These are phyloP conservation scores for Gastrophysa polygoni DNA, from an alignment of 2,888 invertebrate genomes.

Conservation along the genomic window DNA sequence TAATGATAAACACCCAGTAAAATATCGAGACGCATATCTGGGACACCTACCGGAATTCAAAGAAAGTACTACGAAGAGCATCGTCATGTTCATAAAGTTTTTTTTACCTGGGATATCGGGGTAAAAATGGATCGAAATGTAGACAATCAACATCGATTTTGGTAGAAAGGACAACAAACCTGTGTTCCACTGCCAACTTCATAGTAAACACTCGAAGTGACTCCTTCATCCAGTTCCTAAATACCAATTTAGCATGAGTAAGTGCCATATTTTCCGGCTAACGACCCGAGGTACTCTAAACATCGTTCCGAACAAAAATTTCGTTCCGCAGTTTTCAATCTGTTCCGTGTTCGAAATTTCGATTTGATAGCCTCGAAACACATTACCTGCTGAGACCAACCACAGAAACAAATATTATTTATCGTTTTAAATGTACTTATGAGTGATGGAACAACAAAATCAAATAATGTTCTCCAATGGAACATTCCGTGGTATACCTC, in stretches of 20 bases:
- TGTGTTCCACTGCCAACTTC: conserved; percentile 57
- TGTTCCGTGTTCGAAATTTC: too few relatives aligned
- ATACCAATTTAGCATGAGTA: conserved; percentile 54
- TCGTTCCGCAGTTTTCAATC: too few relatives aligned
- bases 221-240: conserved; percentile 59
- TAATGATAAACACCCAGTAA: too few relatives aligned
- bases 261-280: conserved; percentile 19
- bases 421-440: too few relatives aligned
- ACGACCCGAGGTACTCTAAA: conserved; percentile 54
- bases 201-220: conserved; percentile 56
- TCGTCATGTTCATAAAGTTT: conserved; percentile 1
- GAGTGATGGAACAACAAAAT: too few relatives aligned
- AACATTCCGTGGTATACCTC: too few relatives aligned
- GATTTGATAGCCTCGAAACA: too few relatives aligned
- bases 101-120: conserved; percentile 26
- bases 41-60: background rate
- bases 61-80: conserved; percentile 26
- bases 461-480: too few relatives aligned
- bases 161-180: conserved; percentile 53
- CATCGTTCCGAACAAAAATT: too few relatives aligned
- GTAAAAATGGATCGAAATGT: conserved; percentile 6
- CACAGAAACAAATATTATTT: background rate
- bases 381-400: conserved; percentile 23
- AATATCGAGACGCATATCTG: background rate
- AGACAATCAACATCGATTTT: conserved; percentile 31